Evolutionary conservation across 1,140 invertebrate genomes (phyloP), one percentile per base, ranked within the genome.

Genomic region (Panulirus ornatus): DNA sequence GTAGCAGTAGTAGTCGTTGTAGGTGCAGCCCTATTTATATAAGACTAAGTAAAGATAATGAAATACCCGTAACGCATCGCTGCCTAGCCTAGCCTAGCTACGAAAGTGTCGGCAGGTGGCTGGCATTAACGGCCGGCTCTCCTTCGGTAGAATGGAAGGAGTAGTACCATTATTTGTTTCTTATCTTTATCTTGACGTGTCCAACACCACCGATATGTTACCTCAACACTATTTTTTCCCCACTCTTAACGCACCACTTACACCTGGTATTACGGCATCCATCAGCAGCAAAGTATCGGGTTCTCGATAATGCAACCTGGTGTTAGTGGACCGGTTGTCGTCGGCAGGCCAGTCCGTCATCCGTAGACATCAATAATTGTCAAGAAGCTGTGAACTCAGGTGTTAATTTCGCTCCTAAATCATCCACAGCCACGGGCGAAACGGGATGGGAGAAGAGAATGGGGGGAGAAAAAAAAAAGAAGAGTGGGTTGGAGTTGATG

Each of bases 391-490:
- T 85, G 83, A 85, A 85, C 83, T 85, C 70, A 16, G 83, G 44
- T 85, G 70, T 75, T 85, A 85, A 85, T 85, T 85, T 85, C 83
- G 70, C 83, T 75, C 83, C 51, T 85, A 85, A 85, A 85, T 85
- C 83, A 85, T 27, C 30, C 30, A 11, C 30, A 30, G 70, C 38
- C 83, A 11, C 2, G 38, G 51, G 66, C 3, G n/a, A 27, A 22
- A 30, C 36, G 54, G 42, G 54, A 83, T n/a, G 42, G 27, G 42
- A 27, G 73, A 1, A 5, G 11, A 19, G 34, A 30, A 36, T n/a
- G 44, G 78, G 2, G 30, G 47, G 11, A 36, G 44, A n/a, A 11
- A 76, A 76, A 42, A 42, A 76, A 36, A 11, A 42, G 8, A 42
- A 76, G 22, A 42, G 73, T 34, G 73, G 73, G 3, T 38, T 3